Base-by-base conservation (phyloP, 2,888 invertebrate species). In the Apocheima hispidaria region DNA sequence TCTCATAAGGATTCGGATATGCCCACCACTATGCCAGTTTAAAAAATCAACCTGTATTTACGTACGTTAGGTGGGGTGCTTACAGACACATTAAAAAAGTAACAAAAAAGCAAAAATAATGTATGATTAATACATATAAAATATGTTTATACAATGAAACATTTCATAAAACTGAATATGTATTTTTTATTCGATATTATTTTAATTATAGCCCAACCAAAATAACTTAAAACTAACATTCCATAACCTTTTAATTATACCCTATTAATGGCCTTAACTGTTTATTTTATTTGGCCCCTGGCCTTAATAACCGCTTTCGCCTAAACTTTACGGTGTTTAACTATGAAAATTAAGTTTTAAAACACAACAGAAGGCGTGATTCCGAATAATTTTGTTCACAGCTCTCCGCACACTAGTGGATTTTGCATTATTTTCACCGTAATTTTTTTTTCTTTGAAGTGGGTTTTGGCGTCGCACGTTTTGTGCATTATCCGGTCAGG, bases 331-430 rank as follows among this genome's bases (percentile, higher is more conserved):
- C 70, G 69, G 57, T 69, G 67, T 70, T 70, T 67, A 61, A 30
- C 56, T 69, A 66, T 60, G 63, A 65, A 70, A 67, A 70, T 70
- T 53, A 66, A 66, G 69, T 71, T 67, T 66, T 50, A 68, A 57
- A 14, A 43, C 49, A 56, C 59, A 61, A 60, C 52, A 30, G 54
- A 62, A 59, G 70, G 68, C 67, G 71, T 70, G 68, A 60, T 63
- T 54, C 54, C 60, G 66, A 70, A 71, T 71, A 59, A 70, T 67
- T 65, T 64, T 20, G 40, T 26, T 54, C 10, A 38, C 26, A 43
- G 28, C 48, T 16, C 16, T 10, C 3, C 21, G 35, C 20, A 49
- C 18, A 44, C 46, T 55, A 6, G 36, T 7, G 5, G 20, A 28
- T 41, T 48, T 53, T 48, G 18, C 52, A 40, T 10, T 35, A 33